Evolutionary conservation across 2,113 vertebrate species (phyloP).

Genomic region (Hoplias malabaricus): DNA sequence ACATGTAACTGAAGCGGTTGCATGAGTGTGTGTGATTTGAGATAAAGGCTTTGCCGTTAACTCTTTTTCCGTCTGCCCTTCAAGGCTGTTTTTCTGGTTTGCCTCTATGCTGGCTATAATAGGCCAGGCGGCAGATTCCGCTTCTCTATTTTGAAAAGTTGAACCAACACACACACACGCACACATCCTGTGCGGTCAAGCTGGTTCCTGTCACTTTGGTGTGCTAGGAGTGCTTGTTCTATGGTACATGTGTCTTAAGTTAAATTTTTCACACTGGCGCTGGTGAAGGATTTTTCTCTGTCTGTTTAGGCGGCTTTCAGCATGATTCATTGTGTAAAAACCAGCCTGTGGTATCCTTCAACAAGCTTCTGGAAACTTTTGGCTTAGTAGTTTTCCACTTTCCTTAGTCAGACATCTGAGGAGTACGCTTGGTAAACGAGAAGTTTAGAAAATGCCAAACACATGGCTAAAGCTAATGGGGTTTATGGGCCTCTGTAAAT

Average conservation of each 20-base stretch:
- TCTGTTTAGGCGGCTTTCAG: not conserved
- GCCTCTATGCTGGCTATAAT: not conserved
- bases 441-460: not conserved
- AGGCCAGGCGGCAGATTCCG: not conserved
- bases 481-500: not conserved
- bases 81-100: conserved; percentile 27
- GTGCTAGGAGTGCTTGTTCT: not conserved
- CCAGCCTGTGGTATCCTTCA: not conserved
- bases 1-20: not conserved
- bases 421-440: not conserved
- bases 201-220: conserved; percentile 31
- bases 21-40: not conserved
- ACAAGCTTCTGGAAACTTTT: not conserved
- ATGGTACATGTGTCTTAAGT: not conserved
- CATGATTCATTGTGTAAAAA: conserved; percentile 23
- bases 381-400: conserved; percentile 13
- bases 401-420: not conserved
- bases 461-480: not conserved
- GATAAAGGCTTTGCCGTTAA: conserved; percentile 30
- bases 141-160: conserved; percentile 1
- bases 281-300: not conserved
- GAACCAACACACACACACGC: not conserved
- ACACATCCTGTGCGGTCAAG: conserved; percentile 44
- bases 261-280: not conserved
- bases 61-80: not conserved